Percentiles rank a stretch among this genome's conserved stretches.
These are phyloP conservation scores for Musca domestica DNA, from an alignment of 1,140 invertebrate genomes.

Conservation along the genomic window DNA sequence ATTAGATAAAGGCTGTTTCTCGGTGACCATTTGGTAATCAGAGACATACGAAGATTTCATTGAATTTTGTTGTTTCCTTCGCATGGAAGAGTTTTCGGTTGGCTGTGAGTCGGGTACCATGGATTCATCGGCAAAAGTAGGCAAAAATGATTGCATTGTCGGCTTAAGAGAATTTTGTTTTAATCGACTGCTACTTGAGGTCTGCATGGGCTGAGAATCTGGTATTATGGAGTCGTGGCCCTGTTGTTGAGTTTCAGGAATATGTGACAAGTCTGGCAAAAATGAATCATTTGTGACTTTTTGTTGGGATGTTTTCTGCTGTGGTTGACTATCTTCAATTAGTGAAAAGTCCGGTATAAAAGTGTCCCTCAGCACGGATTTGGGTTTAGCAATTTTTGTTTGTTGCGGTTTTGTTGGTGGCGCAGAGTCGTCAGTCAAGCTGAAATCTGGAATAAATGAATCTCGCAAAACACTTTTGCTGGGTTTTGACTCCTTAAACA, in stretches of 20 bases:
- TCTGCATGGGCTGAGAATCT: neutral
- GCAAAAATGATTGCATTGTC: neutral
- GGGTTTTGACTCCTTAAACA: neutral
- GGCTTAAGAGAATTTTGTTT: neutral
- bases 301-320: constrained; percentile 11
- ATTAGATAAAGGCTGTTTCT: neutral
- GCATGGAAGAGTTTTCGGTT: neutral
- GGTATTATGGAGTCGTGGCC: neutral
- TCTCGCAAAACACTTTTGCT: constrained; percentile 24
- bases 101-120: neutral
- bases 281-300: constrained; percentile 35
- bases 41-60: neutral
- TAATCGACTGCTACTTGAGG: neutral
- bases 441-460: constrained; percentile 37
- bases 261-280: constrained; percentile 38
- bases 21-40: too few relatives aligned
- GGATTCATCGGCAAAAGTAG: neutral
- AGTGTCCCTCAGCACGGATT: constrained; percentile 29
- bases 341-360: constrained; percentile 35
- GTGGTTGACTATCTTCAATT: constrained; percentile 24
- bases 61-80: constrained; percentile 6
- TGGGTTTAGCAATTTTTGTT: neutral
- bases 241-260: constrained; percentile 36
- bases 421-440: constrained; percentile 1
- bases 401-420: neutral